Base-by-base conservation (phyloP, 1,140 invertebrate species). In the Phthorimaea operculella region DNA sequence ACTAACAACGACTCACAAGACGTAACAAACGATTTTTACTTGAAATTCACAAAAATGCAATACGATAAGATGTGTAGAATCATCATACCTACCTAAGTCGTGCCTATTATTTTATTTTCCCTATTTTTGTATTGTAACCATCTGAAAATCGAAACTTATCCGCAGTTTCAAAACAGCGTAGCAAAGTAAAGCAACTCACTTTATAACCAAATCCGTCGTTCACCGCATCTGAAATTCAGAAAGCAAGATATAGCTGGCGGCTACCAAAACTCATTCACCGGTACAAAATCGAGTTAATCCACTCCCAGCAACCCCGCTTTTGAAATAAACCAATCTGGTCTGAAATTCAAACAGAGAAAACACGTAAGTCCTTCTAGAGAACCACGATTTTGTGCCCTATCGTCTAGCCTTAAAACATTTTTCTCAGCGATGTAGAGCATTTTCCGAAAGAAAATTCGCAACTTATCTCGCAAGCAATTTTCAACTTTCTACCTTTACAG, bases 191-290 rank as follows among this genome's bases (percentile, higher is more conserved):
- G 10, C 36, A 12, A 39, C 10, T n/a, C 36, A 9, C 36, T 39
- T 39, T 39, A 2, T 39, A 39, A 39, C 36, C 36, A 39, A 12
- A 39, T 39, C 10, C 10, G 10, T n/a, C n/a, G 36, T 39, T 39
- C 36, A 39, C 36, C n/a, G 36, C 10, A n/a, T 17, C 44, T 47
- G 44, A 47, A 47, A 47, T 47, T 47, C 44, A 15, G 16, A 47
- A 47, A 47, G 44, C 44, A 47, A 66, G 77, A 75, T 42, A 79
- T 78, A 55, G 79, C 81, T 83, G 67, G 78, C 81, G 79, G 79
- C 79, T 84, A 81, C 81, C 76, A 84, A 84, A 84, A 83, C 79
- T 81, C 79, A 83, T 84, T 79, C 81, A 83, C 76, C 78, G 76
- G 77, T 81, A 79, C 78, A 72, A 80, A 83, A 84, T 81, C 68